A percentile compares a stretch with the other conserved stretches of the same genome.
phyloP scores from a whole-genome alignment of 2,888 invertebrate genomes.

The Diaphora mendica region DNA sequence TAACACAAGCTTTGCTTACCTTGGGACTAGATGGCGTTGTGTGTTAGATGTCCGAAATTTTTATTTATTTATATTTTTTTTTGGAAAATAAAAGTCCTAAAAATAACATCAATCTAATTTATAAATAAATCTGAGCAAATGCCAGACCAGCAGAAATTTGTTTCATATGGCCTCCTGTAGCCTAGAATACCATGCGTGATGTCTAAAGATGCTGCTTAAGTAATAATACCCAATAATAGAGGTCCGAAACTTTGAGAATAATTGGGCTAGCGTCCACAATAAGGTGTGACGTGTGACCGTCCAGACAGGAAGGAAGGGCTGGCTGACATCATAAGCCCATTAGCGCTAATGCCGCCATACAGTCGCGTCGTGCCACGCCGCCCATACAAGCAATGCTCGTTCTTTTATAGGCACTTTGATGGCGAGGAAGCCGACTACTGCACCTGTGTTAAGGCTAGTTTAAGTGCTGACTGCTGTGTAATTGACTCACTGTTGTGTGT shows the following conservation, averaged over 20 bases:
- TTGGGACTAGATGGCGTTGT: too few relatives aligned
- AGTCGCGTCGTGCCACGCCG: conserved; percentile 16
- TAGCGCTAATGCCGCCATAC: conserved; percentile 65
- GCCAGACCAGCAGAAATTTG: too few relatives aligned
- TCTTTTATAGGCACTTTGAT: conserved; percentile 43
- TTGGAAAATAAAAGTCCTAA: too few relatives aligned
- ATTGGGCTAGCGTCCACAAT: conserved; percentile 32
- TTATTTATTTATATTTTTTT: too few relatives aligned
- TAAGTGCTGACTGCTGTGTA: conserved; percentile 6
- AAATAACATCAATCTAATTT: too few relatives aligned
- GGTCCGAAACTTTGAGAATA: conserved; percentile 26
- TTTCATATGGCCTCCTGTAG: background rate
- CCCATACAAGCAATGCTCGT: conserved; percentile 52
- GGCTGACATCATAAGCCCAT: conserved; percentile 76
- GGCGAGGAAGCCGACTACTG: conserved; percentile 11
- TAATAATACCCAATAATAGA: background rate
- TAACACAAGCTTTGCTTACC: too few relatives aligned
- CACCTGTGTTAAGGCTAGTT: conserved; percentile 17
- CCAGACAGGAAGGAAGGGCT: conserved; percentile 63
- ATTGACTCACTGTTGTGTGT: conserved; percentile 14
- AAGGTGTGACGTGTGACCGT: conserved; percentile 58
- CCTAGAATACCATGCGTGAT: background rate
- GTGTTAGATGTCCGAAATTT: too few relatives aligned
- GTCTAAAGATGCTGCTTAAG: background rate
- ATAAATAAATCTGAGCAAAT: too few relatives aligned